phyloP scores from a whole-genome alignment of 1,140 invertebrate genomes.

The Chymomyza costata region DNA sequence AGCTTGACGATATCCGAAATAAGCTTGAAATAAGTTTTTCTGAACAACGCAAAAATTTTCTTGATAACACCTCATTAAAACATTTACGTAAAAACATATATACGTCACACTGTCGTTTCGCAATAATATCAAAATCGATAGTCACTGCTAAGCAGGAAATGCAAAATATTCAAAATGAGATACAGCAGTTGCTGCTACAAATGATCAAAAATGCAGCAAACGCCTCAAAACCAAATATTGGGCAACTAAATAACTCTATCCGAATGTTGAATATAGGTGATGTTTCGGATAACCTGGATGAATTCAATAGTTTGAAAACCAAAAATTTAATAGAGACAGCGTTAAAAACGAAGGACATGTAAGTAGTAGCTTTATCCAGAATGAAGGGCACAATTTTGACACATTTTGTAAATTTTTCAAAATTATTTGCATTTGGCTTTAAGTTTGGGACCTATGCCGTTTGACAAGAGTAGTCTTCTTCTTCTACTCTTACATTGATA shows the following conservation, averaged over 20 bases:
- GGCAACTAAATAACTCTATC: constrained; percentile 29
- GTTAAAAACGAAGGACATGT: constrained; percentile 22
- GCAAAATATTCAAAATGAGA: not conserved
- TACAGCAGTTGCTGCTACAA: constrained; percentile 19
- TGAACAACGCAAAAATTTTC: constrained; percentile 1
- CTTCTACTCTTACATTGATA: too few species aligned
- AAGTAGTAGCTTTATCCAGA: constrained; percentile 16
- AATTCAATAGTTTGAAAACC: constrained; percentile 29
- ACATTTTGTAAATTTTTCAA: too few species aligned
- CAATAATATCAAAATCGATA: not conserved
- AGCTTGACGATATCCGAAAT: not conserved
- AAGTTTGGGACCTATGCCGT: too few species aligned
- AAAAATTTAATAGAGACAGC: constrained; percentile 22
- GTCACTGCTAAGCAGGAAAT: constrained; percentile 1
- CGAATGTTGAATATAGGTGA: constrained; percentile 15
- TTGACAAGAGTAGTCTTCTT: too few species aligned
- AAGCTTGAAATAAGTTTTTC: not conserved
- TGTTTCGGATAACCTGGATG: constrained; percentile 1
- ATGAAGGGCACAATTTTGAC: too few species aligned
- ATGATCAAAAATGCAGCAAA: not conserved
- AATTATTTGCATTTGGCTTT: too few species aligned
- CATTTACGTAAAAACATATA: not conserved
- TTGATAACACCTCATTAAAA: not conserved
- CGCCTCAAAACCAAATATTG: not conserved
- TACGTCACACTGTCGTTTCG: constrained; percentile 2